Evolutionary conservation across 1,140 invertebrate species (phyloP), one percentile per base, ranked within the genome.

Genomic region (Diachasmimorpha longicaudata): DNA sequence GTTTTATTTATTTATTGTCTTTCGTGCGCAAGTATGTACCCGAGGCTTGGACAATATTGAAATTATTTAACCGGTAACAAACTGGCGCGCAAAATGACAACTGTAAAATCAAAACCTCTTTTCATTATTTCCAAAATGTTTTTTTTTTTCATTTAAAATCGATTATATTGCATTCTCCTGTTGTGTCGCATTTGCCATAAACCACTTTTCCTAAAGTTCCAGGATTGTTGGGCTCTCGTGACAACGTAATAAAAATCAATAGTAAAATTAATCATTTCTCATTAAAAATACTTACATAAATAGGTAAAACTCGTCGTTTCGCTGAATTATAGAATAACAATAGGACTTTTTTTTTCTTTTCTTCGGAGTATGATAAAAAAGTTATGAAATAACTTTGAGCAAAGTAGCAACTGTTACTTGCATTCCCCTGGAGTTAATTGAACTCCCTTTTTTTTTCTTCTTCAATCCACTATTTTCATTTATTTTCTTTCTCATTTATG

Each of bases 21-120:
- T 78, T 75, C 79, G 82, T 84, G 82, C 83, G 84, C 83, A 80
- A 84, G 82, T 85, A 85, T 85, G 82, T 82, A 86, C 84, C 81
- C 81, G 81, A 82, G 83, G 83, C 55, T 36, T 6, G 66, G 55
- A 76, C 55, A 76, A 76, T 6, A 74, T 25, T 23, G 19, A 21
- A 8, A 39, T 75, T 48, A 39, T 67, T 9, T 11, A 72, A 23
- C 81, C 84, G 81, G 82, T 84, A 82, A 84, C 85, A 86, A 82
- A 85, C 85, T 86, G 83, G 83, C 85, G 84, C 85, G 85, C 84
- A 86, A 85, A 85, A 68, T 68, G 6, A 68, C 13, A 25, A 37
- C 76, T 58, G 72, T 67, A 74, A 76, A 79, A 76, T 79, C 67
- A 72, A 79, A 78, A 72, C 23, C 55, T 78, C 72, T 70, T 74